Evolutionary conservation across 2,888 invertebrate species (phyloP).

Genomic region (Trichogramma evanescens): DNA sequence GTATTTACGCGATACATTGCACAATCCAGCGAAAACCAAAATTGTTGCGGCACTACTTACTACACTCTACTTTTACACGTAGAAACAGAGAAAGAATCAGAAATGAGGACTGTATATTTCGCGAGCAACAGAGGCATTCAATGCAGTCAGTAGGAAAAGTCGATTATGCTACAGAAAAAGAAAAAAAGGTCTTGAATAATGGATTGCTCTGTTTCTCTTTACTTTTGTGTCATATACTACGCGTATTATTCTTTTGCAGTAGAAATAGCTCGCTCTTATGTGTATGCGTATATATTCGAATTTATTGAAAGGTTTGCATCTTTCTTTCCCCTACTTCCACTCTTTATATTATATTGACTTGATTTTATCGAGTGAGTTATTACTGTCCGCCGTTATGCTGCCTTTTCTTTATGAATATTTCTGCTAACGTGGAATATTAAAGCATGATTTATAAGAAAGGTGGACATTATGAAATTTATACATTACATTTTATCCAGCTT

Average conservation of each 20-base stretch:
- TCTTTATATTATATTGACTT: no score
- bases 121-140: background rate
- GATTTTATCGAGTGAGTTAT: no score
- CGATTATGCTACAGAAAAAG: constrained; percentile 19
- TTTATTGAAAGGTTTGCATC: constrained; percentile 4
- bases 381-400: no score
- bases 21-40: constrained; percentile 21
- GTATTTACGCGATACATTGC: constrained; percentile 18
- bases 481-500: no score
- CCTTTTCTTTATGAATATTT: no score
- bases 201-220: constrained; percentile 17
- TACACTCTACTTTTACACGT: constrained; percentile 1
- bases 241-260: constrained; percentile 7
- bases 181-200: constrained; percentile 2
- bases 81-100: background rate
- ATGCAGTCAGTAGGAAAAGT: constrained; percentile 16
- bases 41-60: background rate
- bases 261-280: background rate
- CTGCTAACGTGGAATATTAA: no score
- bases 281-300: background rate
- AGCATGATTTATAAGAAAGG: no score
- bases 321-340: background rate
- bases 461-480: no score
- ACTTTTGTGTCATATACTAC: constrained; percentile 10
- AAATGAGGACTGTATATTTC: background rate